Evolutionary conservation across 2,113 vertebrate genomes (phyloP).

Genomic region (Eublepharis macularius): DNA sequence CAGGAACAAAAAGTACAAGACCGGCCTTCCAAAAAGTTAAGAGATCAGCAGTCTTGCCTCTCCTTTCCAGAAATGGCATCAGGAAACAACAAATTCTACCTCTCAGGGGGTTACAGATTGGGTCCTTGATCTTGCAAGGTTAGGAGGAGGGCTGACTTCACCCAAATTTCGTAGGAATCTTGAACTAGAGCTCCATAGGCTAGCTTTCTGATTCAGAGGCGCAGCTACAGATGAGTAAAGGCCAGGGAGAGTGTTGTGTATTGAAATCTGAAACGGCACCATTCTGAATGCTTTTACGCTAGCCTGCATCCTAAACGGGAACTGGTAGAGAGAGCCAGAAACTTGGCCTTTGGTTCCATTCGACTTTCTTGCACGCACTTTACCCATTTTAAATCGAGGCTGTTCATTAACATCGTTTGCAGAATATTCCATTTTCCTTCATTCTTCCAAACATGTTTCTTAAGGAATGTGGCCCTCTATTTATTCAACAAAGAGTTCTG

Average conservation of each 20-base stretch:
- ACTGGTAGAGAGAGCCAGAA: not conserved
- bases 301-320: not conserved
- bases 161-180: no score
- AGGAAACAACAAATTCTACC: conserved; percentile 1
- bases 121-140: not conserved
- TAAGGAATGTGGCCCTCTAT: not conserved
- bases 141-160: not conserved
- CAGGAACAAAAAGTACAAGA: accelerated
- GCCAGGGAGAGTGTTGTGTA: not conserved
- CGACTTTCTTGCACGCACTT: not conserved
- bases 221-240: no score
- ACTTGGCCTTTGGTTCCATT: not conserved
- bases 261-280: not conserved
- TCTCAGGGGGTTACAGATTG: not conserved
- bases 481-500: not conserved
- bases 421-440: not conserved
- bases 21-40: accelerated
- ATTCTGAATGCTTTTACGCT: not conserved
- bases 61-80: not conserved
- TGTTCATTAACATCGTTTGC: not conserved
- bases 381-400: not conserved
- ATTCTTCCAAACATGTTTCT: not conserved
- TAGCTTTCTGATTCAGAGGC: no score
- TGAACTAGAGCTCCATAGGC: no score
- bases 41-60: not conserved